Percentiles rank a stretch among this genome's conserved stretches.
These are phyloP conservation scores for Hyposoter didymator DNA, from an alignment of 2,888 invertebrate species.

Conservation along the genomic window DNA sequence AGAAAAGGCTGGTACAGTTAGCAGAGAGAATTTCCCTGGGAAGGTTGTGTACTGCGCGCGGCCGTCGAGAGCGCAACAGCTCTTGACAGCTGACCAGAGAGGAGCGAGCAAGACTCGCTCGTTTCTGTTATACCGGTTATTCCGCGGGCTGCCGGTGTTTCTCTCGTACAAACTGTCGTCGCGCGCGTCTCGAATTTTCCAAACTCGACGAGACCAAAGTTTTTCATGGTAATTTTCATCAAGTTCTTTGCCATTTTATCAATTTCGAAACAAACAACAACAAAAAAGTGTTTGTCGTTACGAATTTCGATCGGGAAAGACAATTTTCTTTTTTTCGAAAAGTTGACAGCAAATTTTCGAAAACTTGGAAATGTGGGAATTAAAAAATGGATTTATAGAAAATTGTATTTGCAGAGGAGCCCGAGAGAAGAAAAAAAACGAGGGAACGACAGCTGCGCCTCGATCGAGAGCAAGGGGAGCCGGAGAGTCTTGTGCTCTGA, in stretches of 20 bases:
- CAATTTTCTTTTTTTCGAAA: too few species aligned
- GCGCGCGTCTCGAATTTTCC: slow-evolving; percentile 24
- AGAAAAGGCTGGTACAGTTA: neutral
- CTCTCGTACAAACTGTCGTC: slow-evolving; percentile 30
- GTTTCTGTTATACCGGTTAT: slow-evolving; percentile 60
- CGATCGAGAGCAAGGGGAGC: neutral
- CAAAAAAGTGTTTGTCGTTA: neutral
- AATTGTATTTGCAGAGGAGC: neutral
- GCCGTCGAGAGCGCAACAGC: slow-evolving; percentile 28
- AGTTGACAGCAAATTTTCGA: too few species aligned
- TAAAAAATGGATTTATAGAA: neutral
- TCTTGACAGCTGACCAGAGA: slow-evolving; percentile 62
- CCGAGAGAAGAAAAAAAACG: neutral
- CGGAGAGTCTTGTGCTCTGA: neutral
- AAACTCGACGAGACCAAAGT: neutral
- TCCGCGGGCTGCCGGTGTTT: slow-evolving; percentile 47
- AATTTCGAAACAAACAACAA: too few species aligned
- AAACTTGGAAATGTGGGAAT: too few species aligned
- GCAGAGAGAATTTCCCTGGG: slow-evolving; percentile 44
- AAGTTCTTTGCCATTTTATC: too few species aligned
- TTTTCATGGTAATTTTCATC: neutral
- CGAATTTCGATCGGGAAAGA: neutral
- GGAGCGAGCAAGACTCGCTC: slow-evolving; percentile 21
- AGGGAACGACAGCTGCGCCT: slow-evolving; percentile 63
- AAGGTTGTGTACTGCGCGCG: slow-evolving; percentile 69